Evolutionary conservation across 2,113 vertebrate species (phyloP).

Genomic region (Meriones unguiculatus): DNA sequence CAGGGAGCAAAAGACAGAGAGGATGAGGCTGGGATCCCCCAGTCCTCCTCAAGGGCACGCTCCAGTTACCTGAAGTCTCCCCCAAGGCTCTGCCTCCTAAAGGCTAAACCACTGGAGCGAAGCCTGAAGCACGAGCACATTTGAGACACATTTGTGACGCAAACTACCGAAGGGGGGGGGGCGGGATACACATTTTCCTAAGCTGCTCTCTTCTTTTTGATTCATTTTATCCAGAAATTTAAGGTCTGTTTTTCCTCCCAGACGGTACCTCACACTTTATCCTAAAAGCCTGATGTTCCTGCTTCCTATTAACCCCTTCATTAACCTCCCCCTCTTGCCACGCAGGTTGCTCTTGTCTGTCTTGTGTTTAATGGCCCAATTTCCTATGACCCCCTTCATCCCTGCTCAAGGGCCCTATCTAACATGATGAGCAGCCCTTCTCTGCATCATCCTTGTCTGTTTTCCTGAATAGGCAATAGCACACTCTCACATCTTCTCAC

Average conservation of each 20-base stretch:
- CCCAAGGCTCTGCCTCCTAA: not conserved
- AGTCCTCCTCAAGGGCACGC: not conserved
- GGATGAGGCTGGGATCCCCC: not conserved
- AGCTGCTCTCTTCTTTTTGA: not conserved
- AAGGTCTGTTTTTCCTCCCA: not conserved
- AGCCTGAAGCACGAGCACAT: not conserved
- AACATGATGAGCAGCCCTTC: not conserved
- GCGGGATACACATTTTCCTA: not conserved
- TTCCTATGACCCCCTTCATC: not conserved
- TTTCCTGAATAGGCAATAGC: not conserved
- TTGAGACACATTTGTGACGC: not conserved
- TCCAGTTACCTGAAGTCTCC: not conserved
- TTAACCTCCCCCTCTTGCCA: not conserved
- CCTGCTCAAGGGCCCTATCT: not conserved
- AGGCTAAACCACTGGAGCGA: not conserved
- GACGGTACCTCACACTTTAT: not conserved
- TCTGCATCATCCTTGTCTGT: not conserved
- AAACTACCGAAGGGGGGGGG: not conserved
- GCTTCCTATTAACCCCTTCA: not conserved
- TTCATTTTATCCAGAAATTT: constrained; percentile 28
- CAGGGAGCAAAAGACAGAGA: not conserved
- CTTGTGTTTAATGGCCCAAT: not conserved
- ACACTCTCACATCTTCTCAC: not conserved
- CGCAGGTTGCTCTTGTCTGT: not conserved
- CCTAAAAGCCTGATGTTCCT: not conserved